These are phyloP conservation scores for Heliconius charithonia DNA, from an alignment of 2,888 invertebrate genomes.

Conservation along the genomic window DNA sequence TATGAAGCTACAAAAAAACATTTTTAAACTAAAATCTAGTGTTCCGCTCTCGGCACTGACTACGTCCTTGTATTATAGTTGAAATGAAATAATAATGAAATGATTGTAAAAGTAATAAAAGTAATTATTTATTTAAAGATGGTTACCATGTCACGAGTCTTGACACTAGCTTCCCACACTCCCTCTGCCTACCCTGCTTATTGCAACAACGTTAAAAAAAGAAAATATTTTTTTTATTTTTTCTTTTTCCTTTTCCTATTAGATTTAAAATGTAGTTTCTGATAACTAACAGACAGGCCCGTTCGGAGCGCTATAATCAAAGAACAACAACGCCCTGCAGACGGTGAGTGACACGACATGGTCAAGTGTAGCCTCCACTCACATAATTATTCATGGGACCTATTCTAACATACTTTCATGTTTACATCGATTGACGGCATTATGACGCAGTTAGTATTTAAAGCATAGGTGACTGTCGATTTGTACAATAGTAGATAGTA, in stretches of 20 bases:
- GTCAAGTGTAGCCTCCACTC: constrained; percentile 1
- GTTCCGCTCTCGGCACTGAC: no score
- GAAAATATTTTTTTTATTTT: background rate
- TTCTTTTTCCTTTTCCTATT: background rate
- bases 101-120: no score
- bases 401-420: constrained; percentile 14
- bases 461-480: background rate
- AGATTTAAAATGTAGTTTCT: background rate
- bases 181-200: no score
- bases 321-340: background rate
- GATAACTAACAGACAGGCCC: background rate
- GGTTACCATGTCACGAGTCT: no score
- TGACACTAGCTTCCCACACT: no score
- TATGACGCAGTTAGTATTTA: background rate
- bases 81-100: no score
- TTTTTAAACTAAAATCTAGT: no score
- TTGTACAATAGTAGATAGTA: background rate
- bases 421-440: background rate
- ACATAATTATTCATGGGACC: constrained; percentile 10
- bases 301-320: no score
- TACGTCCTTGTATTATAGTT: no score
- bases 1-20: no score
- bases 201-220: no score
- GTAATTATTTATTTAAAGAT: no score
- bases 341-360: background rate